Conservation (phyloP, 1,140 invertebrate genomes). For the Globodera rostochiensis region DNA sequence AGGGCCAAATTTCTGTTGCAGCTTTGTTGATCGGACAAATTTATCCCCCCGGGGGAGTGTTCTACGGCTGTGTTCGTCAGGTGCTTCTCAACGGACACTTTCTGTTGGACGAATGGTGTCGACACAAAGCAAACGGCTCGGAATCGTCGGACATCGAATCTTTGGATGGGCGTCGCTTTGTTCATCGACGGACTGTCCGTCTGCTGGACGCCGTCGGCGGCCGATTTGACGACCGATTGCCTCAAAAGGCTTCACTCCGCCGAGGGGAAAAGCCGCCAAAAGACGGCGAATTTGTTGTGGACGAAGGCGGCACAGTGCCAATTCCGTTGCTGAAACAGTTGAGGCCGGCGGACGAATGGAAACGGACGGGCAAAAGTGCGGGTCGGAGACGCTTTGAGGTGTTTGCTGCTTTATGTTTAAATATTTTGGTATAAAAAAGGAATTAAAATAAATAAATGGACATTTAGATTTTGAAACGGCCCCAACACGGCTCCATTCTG, state of each 20-base stretch:
- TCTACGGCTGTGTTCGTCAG: not conserved
- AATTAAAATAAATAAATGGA: not conserved
- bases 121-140: not conserved
- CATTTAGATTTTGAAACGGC: conserved; percentile 30
- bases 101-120: not conserved
- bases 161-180: not conserved
- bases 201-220: not conserved
- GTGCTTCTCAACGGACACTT: not conserved
- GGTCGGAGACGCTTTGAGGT: not conserved
- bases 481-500: conserved; percentile 38
- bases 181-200: not conserved
- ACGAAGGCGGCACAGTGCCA: conserved; percentile 9
- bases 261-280: not conserved
- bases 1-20: not conserved
- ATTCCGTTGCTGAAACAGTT: not conserved
- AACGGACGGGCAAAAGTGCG: not conserved
- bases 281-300: not conserved
- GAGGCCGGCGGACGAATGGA: not conserved
- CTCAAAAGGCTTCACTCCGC: not conserved
- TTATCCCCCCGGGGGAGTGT: not conserved
- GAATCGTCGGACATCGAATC: not conserved
- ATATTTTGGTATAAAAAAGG: not conserved
- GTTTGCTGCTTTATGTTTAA: not conserved
- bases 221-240: not conserved
- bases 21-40: not conserved